Evolutionary conservation across 2,888 invertebrate genomes (phyloP), one percentile per base, ranked within the genome.

Genomic region (Caenorhabditis virilis): DNA sequence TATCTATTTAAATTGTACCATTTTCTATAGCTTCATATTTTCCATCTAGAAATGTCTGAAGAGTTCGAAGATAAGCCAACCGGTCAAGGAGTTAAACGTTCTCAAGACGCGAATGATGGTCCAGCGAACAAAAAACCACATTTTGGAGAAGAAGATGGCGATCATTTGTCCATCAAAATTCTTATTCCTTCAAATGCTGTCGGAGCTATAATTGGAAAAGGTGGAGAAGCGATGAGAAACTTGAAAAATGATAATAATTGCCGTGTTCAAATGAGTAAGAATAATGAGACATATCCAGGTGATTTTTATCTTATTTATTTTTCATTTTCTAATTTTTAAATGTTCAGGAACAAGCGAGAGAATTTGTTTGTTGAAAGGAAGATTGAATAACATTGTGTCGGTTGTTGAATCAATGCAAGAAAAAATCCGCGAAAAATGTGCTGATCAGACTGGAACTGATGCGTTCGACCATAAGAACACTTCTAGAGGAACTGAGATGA

Each of bases 281-380:
- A 94, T 53, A 94, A 94, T 84, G 97, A 97, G 85, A 95, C 93
- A 85, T 97, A 95, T 88, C 97, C 95, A 87, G 95, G 95, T 95
- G 22, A 55, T 46, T n/a, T 15, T 2, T 13, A 41, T 15, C 35
- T 20, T 25, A 9, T 13, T 41, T 23, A 13, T 36, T 27, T 38
- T 9, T 7, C 43, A 9, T n/a, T 16, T 1, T 15, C n/a, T 35
- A n/a, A 15, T n/a, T 39, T 35, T 41, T 39, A 42, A 6, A 18
- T 39, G 51, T 78, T 30, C 48, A 82, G 80, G 78, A 82, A 95
- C 94, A 77, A 90, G 91, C 71, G 94, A 94, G 86, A 89, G 94
- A 72, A 92, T 95, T 59, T 94, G 94, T 84, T 88, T 94, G 75
- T 92, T 94, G 85, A 92, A 93, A 36, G 94, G 94, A 67, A 91